Evolutionary conservation across 1,140 invertebrate genomes (phyloP).

Genomic region (Antheraea pernyi): DNA sequence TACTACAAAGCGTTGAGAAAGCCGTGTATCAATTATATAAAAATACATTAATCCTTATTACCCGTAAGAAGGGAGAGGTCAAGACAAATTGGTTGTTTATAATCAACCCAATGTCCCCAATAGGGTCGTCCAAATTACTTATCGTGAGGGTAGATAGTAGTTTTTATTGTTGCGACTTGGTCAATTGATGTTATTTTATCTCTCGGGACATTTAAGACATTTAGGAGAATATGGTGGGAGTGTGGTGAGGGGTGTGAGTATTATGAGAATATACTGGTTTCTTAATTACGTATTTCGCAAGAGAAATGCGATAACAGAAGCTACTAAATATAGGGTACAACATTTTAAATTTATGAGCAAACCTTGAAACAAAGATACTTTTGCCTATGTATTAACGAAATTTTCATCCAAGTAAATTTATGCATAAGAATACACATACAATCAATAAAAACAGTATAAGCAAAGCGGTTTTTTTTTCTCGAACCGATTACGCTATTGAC

Average conservation of each 20-base stretch:
- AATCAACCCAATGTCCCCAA: slow-evolving; percentile 57
- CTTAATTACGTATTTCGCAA: too few relatives aligned
- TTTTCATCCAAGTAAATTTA: too few relatives aligned
- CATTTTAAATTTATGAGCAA: too few relatives aligned
- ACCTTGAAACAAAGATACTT: too few relatives aligned
- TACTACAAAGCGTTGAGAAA: too few relatives aligned
- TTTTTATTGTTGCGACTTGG: slow-evolving; percentile 63
- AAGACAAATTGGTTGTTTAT: slow-evolving; percentile 53
- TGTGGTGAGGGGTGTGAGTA: neutral
- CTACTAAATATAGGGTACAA: too few relatives aligned
- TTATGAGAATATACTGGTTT: neutral
- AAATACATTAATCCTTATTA: slow-evolving; percentile 5
- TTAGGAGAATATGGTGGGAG: neutral
- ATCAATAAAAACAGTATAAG: too few relatives aligned
- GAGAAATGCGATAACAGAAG: too few relatives aligned
- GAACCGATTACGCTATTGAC: too few relatives aligned
- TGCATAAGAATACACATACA: too few relatives aligned
- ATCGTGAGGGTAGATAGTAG: slow-evolving; percentile 59
- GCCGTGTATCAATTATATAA: neutral
- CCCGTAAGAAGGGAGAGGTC: slow-evolving; percentile 25
- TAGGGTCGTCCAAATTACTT: slow-evolving; percentile 66
- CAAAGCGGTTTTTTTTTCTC: too few relatives aligned
- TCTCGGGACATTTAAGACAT: neutral
- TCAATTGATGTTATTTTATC: slow-evolving; percentile 39
- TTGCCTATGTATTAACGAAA: too few relatives aligned